These are phyloP conservation scores for Fukomys damarensis DNA, from an alignment of 2,113 vertebrate genomes.

Conservation along the genomic window DNA sequence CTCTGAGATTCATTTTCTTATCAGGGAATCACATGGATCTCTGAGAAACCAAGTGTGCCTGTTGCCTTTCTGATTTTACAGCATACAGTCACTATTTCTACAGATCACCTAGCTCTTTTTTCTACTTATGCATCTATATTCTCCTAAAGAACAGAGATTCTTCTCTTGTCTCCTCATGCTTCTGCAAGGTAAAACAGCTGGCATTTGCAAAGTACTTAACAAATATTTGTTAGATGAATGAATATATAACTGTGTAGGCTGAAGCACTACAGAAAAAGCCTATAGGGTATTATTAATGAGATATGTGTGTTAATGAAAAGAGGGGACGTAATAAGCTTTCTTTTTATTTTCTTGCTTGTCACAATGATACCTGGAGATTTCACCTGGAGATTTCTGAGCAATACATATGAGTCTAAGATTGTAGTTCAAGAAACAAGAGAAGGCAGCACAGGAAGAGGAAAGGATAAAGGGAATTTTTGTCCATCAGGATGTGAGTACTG, in stretches of 20 bases:
- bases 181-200: conserved; percentile 24
- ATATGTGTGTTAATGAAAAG: conserved; percentile 22
- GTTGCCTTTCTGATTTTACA: not conserved
- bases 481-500: not conserved
- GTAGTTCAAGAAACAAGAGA: conserved; percentile 21
- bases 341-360: conserved; percentile 50
- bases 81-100: not conserved
- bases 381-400: not conserved
- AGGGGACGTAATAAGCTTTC: not conserved
- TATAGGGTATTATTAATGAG: conserved; percentile 46
- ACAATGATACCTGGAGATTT: conserved; percentile 53
- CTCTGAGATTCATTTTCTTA: conserved; percentile 3
- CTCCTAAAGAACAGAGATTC: not conserved
- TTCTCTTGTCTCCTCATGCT: conserved; percentile 13
- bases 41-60: not conserved
- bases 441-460: not conserved
- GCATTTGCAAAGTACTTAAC: conserved; percentile 38
- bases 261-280: conserved; percentile 24
- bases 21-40: conserved; percentile 15
- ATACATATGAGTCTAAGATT: not conserved
- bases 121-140: not conserved
- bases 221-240: conserved; percentile 44
- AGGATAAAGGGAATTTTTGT: no score
- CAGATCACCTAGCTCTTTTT: not conserved
- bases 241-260: conserved; percentile 31